Conservation (phyloP, 2,888 invertebrate species). For the Microplitis deprimator region DNA sequence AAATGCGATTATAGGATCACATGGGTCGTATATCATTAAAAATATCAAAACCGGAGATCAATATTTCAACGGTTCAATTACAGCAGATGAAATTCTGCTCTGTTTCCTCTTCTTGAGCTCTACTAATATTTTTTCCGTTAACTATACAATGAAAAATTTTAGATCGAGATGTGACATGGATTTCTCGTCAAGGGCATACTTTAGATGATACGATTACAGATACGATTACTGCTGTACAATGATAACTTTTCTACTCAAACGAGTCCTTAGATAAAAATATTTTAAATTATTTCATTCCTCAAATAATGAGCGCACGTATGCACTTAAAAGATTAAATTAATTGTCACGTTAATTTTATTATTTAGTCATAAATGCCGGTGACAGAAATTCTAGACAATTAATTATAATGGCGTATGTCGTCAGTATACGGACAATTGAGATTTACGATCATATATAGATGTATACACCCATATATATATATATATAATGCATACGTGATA, state of each 20-base stretch:
- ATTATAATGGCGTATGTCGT: slow-evolving; percentile 13
- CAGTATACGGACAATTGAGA: slow-evolving; percentile 32
- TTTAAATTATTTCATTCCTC: neutral
- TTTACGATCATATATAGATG: slow-evolving; percentile 14
- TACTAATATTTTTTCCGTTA: no score
- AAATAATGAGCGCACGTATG: neutral
- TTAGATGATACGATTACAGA: no score
- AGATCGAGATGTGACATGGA: no score
- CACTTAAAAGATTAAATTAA: neutral
- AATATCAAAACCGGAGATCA: no score
- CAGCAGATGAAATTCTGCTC: no score
- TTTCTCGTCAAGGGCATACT: no score
- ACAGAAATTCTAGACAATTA: slow-evolving; percentile 21
- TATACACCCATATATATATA: neutral
- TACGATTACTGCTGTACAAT: no score
- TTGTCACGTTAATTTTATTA: neutral
- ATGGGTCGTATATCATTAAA: no score
- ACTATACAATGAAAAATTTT: no score
- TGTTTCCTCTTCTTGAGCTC: no score
- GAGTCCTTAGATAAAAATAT: neutral
- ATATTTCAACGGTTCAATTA: no score
- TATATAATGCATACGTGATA: neutral
- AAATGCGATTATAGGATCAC: neutral
- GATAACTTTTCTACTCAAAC: neutral
- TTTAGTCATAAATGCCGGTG: slow-evolving; percentile 11